A percentile compares a stretch with the other conserved stretches of the same genome.
These are phyloP conservation scores for Meloidogyne hapla DNA, from an alignment of 1,140 invertebrate species.

Conservation along the genomic window DNA sequence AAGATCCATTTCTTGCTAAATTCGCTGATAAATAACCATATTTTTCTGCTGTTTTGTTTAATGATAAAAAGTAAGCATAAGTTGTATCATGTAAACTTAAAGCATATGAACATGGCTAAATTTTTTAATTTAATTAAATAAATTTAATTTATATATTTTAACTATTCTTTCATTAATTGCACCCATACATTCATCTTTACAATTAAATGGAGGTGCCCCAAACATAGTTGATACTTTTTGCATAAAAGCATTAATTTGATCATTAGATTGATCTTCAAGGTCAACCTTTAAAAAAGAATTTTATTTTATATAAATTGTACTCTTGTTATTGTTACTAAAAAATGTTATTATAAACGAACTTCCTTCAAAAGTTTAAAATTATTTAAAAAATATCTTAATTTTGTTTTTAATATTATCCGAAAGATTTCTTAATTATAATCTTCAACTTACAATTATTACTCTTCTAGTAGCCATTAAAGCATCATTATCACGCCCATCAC, in stretches of 20 bases:
- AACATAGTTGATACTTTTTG: constrained; percentile 23
- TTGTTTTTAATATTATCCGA: no score
- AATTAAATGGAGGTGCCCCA: constrained; percentile 39
- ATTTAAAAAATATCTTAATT: no score
- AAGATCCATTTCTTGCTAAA: constrained; percentile 17
- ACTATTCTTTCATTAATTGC: constrained; percentile 15
- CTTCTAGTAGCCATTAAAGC: constrained; percentile 26
- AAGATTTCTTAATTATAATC: no score
- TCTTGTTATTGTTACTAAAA: no score
- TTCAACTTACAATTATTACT: constrained; percentile 30
- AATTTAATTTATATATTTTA: background rate
- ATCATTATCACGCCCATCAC: constrained; percentile 38
- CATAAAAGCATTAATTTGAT: constrained; percentile 36
- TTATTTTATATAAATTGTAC: no score
- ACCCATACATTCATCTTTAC: constrained; percentile 37
- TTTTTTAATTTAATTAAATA: background rate
- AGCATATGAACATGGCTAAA: constrained; percentile 39
- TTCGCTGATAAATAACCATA: background rate
- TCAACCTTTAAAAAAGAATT: constrained; percentile 43
- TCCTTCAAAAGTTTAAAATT: no score
- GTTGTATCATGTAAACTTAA: constrained; percentile 34
- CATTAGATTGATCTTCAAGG: constrained; percentile 22
- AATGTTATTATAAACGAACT: no score
- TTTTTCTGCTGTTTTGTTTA: constrained; percentile 35
- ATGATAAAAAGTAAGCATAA: constrained; percentile 31